Evolutionary conservation across 2,113 vertebrate species (phyloP), one percentile per base, ranked within the genome.

Genomic region (Colistium nudipinnis): DNA sequence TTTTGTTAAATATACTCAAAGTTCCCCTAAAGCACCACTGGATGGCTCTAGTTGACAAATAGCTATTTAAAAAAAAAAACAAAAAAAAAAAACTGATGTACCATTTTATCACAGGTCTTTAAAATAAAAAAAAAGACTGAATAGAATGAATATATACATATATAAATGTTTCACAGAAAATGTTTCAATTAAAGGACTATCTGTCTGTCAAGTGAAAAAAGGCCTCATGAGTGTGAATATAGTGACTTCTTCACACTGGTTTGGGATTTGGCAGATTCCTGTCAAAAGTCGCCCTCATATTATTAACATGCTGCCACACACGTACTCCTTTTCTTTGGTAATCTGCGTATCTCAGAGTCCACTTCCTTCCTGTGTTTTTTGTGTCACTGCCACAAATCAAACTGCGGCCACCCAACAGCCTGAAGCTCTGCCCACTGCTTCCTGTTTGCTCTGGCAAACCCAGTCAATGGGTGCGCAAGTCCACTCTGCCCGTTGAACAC

Each of bases 11-110:
- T 48, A 0, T 30, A 16, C 36, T 24, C 7, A 41, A 44, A 82
- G 67, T 90, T 80, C 87, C 74, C n/a, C 62, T 24, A 28, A 65
- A 66, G 43, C 74, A 82, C 85, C 92, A 85, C 88, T 90, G 82
- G 92, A 80, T 89, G 91, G 85, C 88, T 84, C 78, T 82, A 84
- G 62, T 85, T 67, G 78, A 82, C 85, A 88, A 76, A 85, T 14
- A 70, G 31, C 33, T 35, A 2, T 2, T 7, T 7, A 45, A 19
- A 45, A 12, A 30, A 31, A n/a, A n/a, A n/a, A n/a, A n/a, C n/a
- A n/a, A n/a, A n/a, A n/a, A 45, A 45, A 44, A 20, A 9, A 3
- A 5, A 9, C 52, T 14, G 31, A 4, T 13, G 30, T 11, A 20
- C 30, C 6, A n/a, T n/a, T n/a, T n/a, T n/a, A n/a, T 33, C 31